phyloP scores from a whole-genome alignment of 2,797 vertebrate species.

The Pachyuromys duprasi region DNA sequence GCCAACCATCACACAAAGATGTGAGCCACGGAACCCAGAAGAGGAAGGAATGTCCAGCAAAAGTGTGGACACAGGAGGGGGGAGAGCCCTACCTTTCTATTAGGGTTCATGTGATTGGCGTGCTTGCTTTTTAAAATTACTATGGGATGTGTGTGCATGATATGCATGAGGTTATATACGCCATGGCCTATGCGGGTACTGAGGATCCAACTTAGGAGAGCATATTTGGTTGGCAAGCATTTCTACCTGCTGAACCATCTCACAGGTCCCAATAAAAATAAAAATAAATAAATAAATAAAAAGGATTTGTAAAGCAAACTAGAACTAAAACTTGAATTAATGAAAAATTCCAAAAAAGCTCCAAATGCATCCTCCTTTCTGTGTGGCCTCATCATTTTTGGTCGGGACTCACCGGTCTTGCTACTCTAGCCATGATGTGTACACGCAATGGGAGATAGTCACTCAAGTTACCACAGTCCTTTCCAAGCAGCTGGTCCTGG shows the following conservation, averaged over 20 bases:
- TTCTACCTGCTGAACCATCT: neutral
- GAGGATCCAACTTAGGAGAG: neutral
- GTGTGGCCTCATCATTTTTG: neutral
- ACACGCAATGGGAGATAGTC: neutral
- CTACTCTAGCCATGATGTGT: neutral
- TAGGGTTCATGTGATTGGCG: neutral
- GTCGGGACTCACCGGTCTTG: neutral
- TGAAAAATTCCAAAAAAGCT: neutral
- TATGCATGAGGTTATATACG: too few relatives aligned
- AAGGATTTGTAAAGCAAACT: neutral
- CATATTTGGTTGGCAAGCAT: neutral
- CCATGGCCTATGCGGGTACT: neutral
- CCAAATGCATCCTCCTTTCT: neutral
- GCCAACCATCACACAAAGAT: neutral
- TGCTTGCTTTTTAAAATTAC: neutral
- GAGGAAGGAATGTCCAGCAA: neutral
- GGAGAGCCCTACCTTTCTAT: neutral
- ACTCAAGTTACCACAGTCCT: neutral
- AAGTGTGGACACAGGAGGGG: accelerated
- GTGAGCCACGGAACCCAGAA: neutral
- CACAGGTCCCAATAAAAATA: neutral
- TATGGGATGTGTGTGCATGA: neutral
- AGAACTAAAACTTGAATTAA: neutral
- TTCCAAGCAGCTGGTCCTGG: neutral
- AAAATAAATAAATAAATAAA: too few relatives aligned